Evolutionary conservation across 2,113 vertebrate species (phyloP), one percentile per base, ranked within the genome.

Genomic region (Candoia aspera): DNA sequence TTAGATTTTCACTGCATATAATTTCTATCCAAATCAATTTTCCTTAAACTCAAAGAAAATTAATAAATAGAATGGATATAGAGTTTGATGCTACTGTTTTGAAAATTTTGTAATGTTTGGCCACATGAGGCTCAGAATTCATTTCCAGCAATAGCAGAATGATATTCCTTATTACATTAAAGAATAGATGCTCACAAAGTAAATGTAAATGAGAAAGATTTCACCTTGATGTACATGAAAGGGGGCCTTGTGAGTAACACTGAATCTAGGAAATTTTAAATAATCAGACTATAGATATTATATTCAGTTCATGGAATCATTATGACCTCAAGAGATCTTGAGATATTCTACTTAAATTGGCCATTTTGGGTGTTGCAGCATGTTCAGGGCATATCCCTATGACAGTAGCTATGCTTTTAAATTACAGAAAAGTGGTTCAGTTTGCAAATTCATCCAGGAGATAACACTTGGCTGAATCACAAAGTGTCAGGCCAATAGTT

Each of bases 171-270:
- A 64, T 46, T 59, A 37, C 26, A 84, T 84, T 92, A 87, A 92
- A 68, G 84, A 84, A 54, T 29, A 4, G 53, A 8, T 83, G 86
- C 3, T 90, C n/a, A 93, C 23, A 90, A 93, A 91, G 89, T 93
- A 91, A 93, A 8, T 91, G 90, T 42, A 90, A 90, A 90, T 58
- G 37, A 85, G 21, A 92, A 87, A 54, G 10, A 93, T 26, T 55
- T 26, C 21, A 58, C 26, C 8, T 84, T 19, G 26, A 83, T 46
- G 12, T 59, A 46, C 46, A 90, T 84, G 33, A 84, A 59, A 12
- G 3, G 19, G 37, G 29, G 11, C 8, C 37, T 15, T 29, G 42
- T 29, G 73, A 49, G 49, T 10, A 60, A 59, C 46, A 37, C 4
- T 83, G 54, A 59, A 59, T 37, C 33, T 59, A 23, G 55, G 15